phyloP scores from a whole-genome alignment of 1,140 invertebrate genomes.

The Bombus sibiricus region DNA sequence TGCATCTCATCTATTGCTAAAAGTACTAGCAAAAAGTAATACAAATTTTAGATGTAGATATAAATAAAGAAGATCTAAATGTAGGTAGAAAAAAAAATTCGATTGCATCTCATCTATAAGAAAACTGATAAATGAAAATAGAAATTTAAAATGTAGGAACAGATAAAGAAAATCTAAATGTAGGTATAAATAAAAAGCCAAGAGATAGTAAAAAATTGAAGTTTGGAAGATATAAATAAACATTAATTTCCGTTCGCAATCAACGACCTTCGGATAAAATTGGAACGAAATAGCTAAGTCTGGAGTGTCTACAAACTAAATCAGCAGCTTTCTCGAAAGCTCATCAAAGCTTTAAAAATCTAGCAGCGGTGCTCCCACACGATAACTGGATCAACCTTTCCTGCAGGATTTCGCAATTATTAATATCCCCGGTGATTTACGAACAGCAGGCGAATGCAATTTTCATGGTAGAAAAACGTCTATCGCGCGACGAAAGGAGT shows the following conservation, averaged over 20 bases:
- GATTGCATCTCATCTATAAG: background rate
- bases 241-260: background rate
- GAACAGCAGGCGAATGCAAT: slow-evolving; percentile 24
- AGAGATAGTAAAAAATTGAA: background rate
- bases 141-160: background rate
- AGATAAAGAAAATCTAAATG: background rate
- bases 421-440: slow-evolving; percentile 50
- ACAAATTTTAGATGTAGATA: background rate
- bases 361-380: background rate
- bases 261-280: background rate
- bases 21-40: too few species aligned
- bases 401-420: slow-evolving; percentile 29
- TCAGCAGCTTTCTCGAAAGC: background rate
- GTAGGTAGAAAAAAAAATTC: background rate
- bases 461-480: background rate
- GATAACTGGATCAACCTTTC: slow-evolving; percentile 41
- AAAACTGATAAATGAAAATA: background rate
- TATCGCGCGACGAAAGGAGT: background rate
- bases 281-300: background rate
- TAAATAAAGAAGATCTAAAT: background rate
- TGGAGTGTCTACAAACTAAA: background rate
- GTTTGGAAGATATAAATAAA: background rate
- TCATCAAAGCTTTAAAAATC: slow-evolving; percentile 31
- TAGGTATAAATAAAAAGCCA: background rate
- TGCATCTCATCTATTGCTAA: too few species aligned